Evolutionary conservation across 2,888 invertebrate species (phyloP).

Genomic region (Liopterus haemorrhoidalis): DNA sequence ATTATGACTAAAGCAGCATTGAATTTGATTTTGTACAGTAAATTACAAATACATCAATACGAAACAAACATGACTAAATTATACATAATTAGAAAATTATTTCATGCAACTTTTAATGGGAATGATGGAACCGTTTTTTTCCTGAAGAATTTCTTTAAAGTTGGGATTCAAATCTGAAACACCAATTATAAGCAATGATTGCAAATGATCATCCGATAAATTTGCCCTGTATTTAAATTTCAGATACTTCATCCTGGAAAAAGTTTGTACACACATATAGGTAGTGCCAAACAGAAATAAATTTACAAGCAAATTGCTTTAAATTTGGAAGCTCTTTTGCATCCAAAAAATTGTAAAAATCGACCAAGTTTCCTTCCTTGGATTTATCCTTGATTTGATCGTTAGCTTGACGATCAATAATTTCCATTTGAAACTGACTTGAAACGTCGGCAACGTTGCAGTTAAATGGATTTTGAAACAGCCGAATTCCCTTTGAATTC

Average conservation of each 20-base stretch:
- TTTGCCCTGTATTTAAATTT: constrained; percentile 7
- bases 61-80: constrained; percentile 15
- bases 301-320: constrained; percentile 11
- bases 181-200: constrained; percentile 8
- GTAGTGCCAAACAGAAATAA: constrained; percentile 11
- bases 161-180: constrained; percentile 15
- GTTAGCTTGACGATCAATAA: constrained; percentile 14
- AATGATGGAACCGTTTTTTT: constrained; percentile 14
- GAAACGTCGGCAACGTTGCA: constrained; percentile 10
- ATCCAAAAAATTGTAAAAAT: constrained; percentile 14
- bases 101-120: constrained; percentile 13
- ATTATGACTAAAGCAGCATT: constrained; percentile 14
- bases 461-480: constrained; percentile 14
- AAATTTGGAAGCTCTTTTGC: constrained; percentile 20
- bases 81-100: constrained; percentile 15
- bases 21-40: constrained; percentile 15
- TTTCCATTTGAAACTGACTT: constrained; percentile 10
- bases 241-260: constrained; percentile 9
- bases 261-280: constrained; percentile 11
- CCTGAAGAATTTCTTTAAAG: constrained; percentile 10
- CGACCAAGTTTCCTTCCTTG: constrained; percentile 3
- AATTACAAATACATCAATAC: constrained; percentile 13
- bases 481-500: constrained; percentile 7
- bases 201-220: constrained; percentile 10
- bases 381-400: constrained; percentile 7